phyloP scores from a whole-genome alignment of 2,113 vertebrate genomes.

The Natator depressus region DNA sequence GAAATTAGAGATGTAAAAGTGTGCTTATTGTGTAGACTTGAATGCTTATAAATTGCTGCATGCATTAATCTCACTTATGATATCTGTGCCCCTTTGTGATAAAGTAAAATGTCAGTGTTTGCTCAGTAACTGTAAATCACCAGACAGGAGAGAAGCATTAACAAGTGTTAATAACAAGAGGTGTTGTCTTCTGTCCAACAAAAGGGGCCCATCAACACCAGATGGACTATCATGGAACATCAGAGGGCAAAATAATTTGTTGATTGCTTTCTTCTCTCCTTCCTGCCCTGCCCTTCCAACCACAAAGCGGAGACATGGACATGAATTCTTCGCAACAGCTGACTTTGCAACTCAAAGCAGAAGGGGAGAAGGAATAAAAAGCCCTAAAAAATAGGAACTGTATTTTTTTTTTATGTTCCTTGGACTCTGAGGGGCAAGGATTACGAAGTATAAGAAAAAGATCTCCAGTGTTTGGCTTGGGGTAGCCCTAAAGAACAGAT shows the following conservation, averaged over 20 bases:
- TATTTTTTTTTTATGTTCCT: not conserved
- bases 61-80: too few species aligned
- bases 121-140: not conserved
- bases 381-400: not conserved
- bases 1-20: too few species aligned
- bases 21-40: too few species aligned
- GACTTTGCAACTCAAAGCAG: too few species aligned
- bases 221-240: not conserved
- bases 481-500: not conserved
- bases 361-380: not conserved
- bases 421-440: not conserved
- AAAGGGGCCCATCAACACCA: not conserved
- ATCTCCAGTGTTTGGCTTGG: not conserved
- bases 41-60: too few species aligned
- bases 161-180: not conserved
- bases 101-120: not conserved
- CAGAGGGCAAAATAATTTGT: not conserved
- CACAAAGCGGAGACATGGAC: not conserved
- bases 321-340: not conserved
- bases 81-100: too few species aligned
- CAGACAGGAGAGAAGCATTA: not conserved
- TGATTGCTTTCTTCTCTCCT: not conserved
- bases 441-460: too few species aligned
- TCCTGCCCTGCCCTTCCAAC: too few species aligned
- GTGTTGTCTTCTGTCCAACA: not conserved